Conservation (phyloP, 2,797 vertebrate genomes). For the Tokudaia tokunoshimensis region DNA sequence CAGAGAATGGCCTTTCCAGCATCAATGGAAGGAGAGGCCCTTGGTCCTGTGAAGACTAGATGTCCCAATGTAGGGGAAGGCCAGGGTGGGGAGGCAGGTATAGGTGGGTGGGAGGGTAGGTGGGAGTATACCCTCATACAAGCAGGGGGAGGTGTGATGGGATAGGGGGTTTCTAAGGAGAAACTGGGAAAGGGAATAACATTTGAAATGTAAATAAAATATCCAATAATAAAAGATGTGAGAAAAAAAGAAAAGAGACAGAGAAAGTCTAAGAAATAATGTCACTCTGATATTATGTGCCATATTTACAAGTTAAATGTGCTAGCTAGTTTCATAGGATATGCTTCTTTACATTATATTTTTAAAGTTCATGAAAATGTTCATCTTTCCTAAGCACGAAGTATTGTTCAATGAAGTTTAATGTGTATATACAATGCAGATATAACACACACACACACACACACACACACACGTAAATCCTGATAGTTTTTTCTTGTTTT, state of each 20-base stretch:
- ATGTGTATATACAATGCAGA: neutral
- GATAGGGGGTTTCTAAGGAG: no score
- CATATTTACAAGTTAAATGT: conserved; percentile 71
- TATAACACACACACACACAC: neutral
- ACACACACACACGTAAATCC: neutral
- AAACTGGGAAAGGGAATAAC: no score
- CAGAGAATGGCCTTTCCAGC: no score
- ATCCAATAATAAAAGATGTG: no score
- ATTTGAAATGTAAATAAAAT: no score
- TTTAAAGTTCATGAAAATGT: conserved; percentile 62
- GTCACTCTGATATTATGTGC: neutral
- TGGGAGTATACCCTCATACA: no score
- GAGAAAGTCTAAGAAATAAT: neutral
- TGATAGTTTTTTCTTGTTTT: neutral
- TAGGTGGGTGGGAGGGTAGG: no score
- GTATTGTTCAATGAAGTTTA: conserved; percentile 33
- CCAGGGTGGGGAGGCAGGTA: no score
- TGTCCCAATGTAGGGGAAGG: no score
- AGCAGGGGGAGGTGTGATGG: no score
- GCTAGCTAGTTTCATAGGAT: conserved; percentile 69
- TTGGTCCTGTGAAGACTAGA: no score
- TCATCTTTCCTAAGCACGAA: neutral
- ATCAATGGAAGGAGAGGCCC: no score
- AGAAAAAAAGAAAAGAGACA: neutral
- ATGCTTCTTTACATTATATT: conserved; percentile 69